Percentiles rank a stretch among this genome's conserved stretches.
Conservation (phyloP, 35 echinoderm and acorn worm genomes). For the Ophioderma brevispina region DNA sequence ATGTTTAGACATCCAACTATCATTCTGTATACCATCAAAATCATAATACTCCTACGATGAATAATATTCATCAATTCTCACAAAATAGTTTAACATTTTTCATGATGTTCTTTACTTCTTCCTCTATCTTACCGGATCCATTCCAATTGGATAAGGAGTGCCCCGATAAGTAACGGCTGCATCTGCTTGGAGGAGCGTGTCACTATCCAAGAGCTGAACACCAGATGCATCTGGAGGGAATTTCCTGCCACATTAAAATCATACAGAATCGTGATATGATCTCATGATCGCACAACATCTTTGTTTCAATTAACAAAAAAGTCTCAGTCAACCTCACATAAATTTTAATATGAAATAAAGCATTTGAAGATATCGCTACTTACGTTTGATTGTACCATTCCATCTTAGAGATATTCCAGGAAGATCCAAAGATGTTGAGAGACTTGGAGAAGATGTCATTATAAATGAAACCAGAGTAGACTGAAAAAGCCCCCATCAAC, state of each 20-base stretch:
- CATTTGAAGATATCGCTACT: too few species aligned
- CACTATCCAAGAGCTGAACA: not conserved
- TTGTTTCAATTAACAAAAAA: not conserved
- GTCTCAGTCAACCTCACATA: not conserved
- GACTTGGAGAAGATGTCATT: conserved; percentile 95
- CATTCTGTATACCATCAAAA: too few species aligned
- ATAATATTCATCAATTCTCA: too few species aligned
- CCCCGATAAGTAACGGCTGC: conserved; percentile 33
- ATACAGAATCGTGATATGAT: too few species aligned
- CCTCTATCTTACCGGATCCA: conserved; percentile 82
- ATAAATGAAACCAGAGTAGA: conserved; percentile 87
- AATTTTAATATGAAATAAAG: not conserved
- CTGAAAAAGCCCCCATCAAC: conserved; percentile 84
- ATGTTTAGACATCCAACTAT: too few species aligned
- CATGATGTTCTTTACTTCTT: too few species aligned
- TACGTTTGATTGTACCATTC: conserved; percentile 29
- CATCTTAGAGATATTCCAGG: conserved; percentile 55
- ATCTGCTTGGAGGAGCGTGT: conserved; percentile 34
- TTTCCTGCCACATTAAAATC: too few species aligned
- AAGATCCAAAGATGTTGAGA: conserved; percentile 81
- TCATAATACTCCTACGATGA: too few species aligned
- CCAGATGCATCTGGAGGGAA: not conserved
- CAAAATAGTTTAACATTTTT: too few species aligned
- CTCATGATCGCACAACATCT: not conserved
- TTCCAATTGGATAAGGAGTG: conserved; percentile 78